Evolutionary conservation across 2,797 vertebrate species (phyloP).

Genomic region (Dromococcyx pavoninus): DNA sequence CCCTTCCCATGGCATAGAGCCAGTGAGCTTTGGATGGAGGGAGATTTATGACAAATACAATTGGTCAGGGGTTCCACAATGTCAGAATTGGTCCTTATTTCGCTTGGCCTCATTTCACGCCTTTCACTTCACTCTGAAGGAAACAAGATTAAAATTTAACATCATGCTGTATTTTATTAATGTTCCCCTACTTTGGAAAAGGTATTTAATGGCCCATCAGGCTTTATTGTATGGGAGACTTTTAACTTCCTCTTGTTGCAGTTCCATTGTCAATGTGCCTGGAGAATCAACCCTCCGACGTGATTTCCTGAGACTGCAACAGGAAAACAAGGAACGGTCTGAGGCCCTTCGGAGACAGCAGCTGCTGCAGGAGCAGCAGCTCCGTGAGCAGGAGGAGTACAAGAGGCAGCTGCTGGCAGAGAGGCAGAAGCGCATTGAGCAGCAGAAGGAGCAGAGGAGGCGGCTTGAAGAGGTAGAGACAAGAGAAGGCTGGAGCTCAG

Average conservation of each 20-base stretch:
- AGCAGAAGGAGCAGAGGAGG: constrained; percentile 89
- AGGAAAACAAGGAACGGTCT: constrained; percentile 91
- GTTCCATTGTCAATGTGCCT: constrained; percentile 90
- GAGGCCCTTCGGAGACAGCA: constrained; percentile 90
- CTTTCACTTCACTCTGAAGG: neutral
- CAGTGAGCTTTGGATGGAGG: neutral
- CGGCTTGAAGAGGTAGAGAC: constrained; percentile 85
- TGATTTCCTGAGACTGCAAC: constrained; percentile 89
- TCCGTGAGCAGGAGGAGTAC: constrained; percentile 89
- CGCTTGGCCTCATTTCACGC: constrained; percentile 28
- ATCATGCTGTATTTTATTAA: constrained; percentile 19
- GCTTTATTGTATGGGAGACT: neutral
- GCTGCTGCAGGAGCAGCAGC: constrained; percentile 89
- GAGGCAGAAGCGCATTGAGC: constrained; percentile 89
- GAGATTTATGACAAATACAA: neutral
- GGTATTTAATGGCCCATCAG: constrained; percentile 19
- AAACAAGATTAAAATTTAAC: constrained; percentile 24
- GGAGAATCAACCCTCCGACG: constrained; percentile 89
- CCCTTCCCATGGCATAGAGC: neutral
- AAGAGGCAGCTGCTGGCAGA: constrained; percentile 89
- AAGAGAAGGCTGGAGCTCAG: neutral
- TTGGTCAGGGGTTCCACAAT: neutral
- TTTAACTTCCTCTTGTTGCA: constrained; percentile 62
- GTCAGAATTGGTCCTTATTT: neutral
- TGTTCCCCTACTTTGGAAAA: neutral